Evolutionary conservation across 2,113 vertebrate genomes (phyloP).

Genomic region (Gymnorhina tibicen): DNA sequence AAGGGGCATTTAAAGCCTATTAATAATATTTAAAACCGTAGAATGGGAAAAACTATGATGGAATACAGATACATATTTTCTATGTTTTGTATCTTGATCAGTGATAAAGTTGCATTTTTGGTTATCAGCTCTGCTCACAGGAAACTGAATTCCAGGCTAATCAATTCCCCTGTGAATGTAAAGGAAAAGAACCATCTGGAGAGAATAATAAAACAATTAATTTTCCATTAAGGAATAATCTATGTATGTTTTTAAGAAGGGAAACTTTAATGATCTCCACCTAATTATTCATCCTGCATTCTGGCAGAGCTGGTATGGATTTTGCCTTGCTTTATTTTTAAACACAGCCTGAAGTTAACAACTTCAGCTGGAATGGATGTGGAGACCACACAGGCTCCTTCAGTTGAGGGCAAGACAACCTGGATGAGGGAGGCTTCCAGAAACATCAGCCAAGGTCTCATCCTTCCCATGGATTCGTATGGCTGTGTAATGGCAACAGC

Average conservation of each 20-base stretch:
- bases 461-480: neutral
- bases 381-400: neutral
- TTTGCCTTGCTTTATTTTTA: neutral
- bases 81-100: neutral
- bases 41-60: neutral
- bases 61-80: neutral
- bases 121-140: neutral
- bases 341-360: neutral
- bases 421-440: neutral
- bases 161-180: conserved; percentile 61
- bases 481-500: neutral
- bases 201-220: conserved; percentile 79
- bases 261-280: conserved; percentile 62
- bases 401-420: neutral
- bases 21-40: neutral
- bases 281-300: conserved; percentile 51
- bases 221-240: conserved; percentile 79
- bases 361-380: neutral
- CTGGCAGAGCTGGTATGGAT: neutral
- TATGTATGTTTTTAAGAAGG: conserved; percentile 75
- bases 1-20: neutral
- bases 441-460: neutral
- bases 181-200: conserved; percentile 76
- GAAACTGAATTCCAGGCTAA: conserved; percentile 25
- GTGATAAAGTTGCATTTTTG: neutral